Evolutionary conservation across 2,113 vertebrate genomes (phyloP).

Genomic region (Neotragus pygmaeus): DNA sequence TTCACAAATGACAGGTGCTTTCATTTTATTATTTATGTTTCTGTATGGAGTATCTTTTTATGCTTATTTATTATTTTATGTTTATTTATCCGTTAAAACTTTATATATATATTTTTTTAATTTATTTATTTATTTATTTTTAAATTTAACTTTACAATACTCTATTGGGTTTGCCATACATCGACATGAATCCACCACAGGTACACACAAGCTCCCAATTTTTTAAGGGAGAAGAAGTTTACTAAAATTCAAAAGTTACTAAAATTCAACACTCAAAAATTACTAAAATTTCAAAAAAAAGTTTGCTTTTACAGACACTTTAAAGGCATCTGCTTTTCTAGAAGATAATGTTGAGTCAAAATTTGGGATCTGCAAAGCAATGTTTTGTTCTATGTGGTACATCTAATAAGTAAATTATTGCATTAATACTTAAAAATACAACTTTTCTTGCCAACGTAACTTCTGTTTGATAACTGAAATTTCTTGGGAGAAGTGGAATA

Average conservation of each 20-base stretch:
- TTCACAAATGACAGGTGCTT: neutral
- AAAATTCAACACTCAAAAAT: too few relatives aligned
- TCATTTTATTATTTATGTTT: neutral
- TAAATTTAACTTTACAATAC: too few relatives aligned
- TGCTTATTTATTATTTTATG: neutral
- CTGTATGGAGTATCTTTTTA: neutral
- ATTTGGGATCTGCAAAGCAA: neutral
- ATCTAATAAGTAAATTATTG: neutral
- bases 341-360: neutral
- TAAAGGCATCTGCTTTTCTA: neutral
- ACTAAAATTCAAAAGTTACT: neutral
- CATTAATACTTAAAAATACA: neutral
- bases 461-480: neutral
- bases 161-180: too few relatives aligned
- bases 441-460: neutral
- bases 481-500: neutral
- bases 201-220: too few relatives aligned
- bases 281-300: too few relatives aligned
- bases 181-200: too few relatives aligned
- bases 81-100: neutral
- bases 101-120: neutral
- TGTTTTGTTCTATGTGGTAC: neutral
- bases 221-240: neutral
- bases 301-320: slow-evolving; percentile 7
- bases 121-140: too few relatives aligned